Evolutionary conservation across 1,140 invertebrate genomes (phyloP), one percentile per base, ranked within the genome.

Genomic region (Pseudomyrmex dendroicus): DNA sequence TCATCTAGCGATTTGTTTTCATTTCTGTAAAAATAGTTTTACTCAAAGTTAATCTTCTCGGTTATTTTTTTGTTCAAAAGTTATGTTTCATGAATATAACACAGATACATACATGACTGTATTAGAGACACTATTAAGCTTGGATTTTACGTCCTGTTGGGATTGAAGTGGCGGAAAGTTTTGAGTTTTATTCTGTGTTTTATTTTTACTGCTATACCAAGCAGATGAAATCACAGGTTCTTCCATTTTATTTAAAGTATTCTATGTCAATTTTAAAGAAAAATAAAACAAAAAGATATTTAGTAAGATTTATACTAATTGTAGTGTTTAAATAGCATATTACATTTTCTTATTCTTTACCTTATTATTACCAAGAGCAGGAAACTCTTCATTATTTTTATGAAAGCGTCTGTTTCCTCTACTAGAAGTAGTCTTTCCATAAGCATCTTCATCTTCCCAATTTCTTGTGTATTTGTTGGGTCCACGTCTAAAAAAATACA

Each of bases 371-470:
- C 90, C 91, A 46, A 94, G 86, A 52, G 92, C 92, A 22, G 93
- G 94, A 84, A 94, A 94, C 61, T 94, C 94, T 91, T 94, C 94
- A 22, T 90, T 91, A 76, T 80, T 92, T 86, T 89, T 91, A 73
- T 92, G 92, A 0, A 85, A 86, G 74, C 86, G 91, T 87, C 84
- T 91, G 59, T 64, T 82, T 74, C 70, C 83, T 84, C 90, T 89
- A 10, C 86, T 86, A 25, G 80, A 82, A 44, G 89, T 84, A 44
- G 96, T 82, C 91, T 94, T 92, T 20, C 95, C 92, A 90, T 98
- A 99, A 0, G 98, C 98, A 91, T 97, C 97, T 92, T 98, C 97
- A 91, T 98, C 98, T 92, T 98, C 97, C 98, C 98, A 99, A 85
- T 98, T 98, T 13, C 98, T 95, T 0, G 97, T 98, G 91, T 99